Base-by-base conservation (phyloP, 2,797 vertebrate genomes). In the Zenarchopterus dispar region DNA sequence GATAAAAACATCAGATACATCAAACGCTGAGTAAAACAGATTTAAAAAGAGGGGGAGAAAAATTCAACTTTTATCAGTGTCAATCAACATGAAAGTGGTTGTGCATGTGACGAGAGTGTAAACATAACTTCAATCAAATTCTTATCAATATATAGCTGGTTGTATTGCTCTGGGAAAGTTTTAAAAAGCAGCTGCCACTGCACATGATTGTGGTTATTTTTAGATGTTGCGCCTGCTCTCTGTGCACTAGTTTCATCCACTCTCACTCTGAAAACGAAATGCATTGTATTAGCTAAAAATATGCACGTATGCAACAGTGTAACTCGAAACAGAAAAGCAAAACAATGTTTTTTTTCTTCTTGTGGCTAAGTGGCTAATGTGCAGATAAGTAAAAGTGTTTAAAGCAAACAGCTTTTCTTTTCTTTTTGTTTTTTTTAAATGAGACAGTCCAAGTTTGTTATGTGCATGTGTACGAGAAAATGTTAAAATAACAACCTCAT, bases 191-290 rank as follows among this genome's bases (percentile, higher is more conserved):
- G 44, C 39, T 62, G 57, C 24, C 44, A 19, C 24, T 61, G 48
- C 8, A 44, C 23, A 60, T 26, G 17, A 57, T 50, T n/a, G 50
- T n/a, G 5, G 19, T 23, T 28, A 57, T 65, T 62, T 50, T 31
- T 26, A 60, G 46, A 24, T 19, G 8, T 11, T 23, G 33, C 16
- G 46, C 19, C 33, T 36, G 10, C 15, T 17, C 5, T 45, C 22
- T 26, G 19, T 9, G 39, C 21, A 24, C 15, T 17, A 41, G 24
- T 36, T 10, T 23, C 41, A 21, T 16, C 24, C n/a, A 31, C 42
- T 44, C n/a, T 16, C 8, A 8, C 18, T 45, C 11, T 19, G 24
- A 31, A 56, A 31, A 24, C 45, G n/a, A 43, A 56, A 15, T 44
- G 24, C 7, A 21, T 45, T 36, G 11, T 36, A 36, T 36, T 36